phyloP scores from a whole-genome alignment of 2,113 vertebrate genomes.

The Anoura caudifer region DNA sequence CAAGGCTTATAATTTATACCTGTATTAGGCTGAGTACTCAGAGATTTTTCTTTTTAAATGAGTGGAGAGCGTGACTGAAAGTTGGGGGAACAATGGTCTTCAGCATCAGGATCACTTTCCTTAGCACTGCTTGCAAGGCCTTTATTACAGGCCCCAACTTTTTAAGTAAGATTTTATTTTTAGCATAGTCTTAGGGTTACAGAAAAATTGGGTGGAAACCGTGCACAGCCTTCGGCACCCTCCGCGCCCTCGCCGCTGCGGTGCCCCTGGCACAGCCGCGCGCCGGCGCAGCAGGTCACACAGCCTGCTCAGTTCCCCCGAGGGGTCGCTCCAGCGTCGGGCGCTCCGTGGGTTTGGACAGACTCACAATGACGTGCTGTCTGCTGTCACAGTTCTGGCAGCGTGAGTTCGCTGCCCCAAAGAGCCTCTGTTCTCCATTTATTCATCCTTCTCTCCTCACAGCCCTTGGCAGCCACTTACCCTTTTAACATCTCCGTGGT shows the following conservation, averaged over 20 bases:
- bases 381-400: not conserved
- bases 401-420: not conserved
- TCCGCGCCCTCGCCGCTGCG: not conserved
- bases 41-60: not conserved
- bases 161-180: not conserved
- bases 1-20: not conserved
- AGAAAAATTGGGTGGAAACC: not conserved
- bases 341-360: not conserved
- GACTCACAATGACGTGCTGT: too few relatives aligned
- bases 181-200: not conserved
- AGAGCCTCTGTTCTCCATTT: not conserved
- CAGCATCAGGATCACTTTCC: not conserved
- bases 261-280: not conserved
- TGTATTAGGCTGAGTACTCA: not conserved
- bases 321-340: not conserved
- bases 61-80: not conserved
- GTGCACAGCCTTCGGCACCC: too few relatives aligned
- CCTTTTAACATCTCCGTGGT: not conserved
- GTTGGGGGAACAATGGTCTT: not conserved
- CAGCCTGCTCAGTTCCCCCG: not conserved
- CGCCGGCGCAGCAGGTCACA: not conserved
- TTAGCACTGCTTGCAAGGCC: not conserved
- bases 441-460: not conserved
- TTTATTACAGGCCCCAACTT: not conserved
- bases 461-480: not conserved